Conservation (phyloP, 2,797 vertebrate species). For the Diplodus sargus region DNA sequence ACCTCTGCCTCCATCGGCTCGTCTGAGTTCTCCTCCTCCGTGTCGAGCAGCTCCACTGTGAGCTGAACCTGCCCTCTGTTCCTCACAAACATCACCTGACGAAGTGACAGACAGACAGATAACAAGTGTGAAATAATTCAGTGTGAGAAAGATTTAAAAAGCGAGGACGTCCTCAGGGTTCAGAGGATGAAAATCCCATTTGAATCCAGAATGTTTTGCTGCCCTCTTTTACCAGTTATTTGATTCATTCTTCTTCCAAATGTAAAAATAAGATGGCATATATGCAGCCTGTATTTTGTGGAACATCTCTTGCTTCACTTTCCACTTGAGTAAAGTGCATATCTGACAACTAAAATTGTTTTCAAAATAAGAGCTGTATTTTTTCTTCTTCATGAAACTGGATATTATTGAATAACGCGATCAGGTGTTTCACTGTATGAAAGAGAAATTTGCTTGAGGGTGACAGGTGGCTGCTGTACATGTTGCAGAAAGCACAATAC, state of each 20-base stretch:
- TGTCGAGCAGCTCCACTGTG: conserved; percentile 96
- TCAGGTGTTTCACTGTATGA: not conserved
- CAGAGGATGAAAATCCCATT: not conserved
- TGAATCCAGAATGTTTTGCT: not conserved
- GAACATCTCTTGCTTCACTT: not conserved
- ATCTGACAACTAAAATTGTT: too few relatives aligned
- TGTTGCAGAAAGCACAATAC: not conserved
- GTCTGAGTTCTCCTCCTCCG: conserved; percentile 97
- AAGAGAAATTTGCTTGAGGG: not conserved
- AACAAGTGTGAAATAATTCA: not conserved
- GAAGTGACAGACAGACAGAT: not conserved
- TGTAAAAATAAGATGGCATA: too few relatives aligned
- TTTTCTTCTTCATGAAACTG: not conserved
- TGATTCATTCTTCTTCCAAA: not conserved
- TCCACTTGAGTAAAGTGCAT: not conserved
- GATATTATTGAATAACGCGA: not conserved
- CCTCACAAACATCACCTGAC: conserved; percentile 94
- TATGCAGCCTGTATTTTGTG: not conserved
- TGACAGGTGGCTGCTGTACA: not conserved
- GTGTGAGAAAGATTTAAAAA: not conserved
- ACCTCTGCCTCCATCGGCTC: conserved; percentile 98
- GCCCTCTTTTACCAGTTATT: not conserved
- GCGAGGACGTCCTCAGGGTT: not conserved
- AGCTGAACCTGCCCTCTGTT: conserved; percentile 93
- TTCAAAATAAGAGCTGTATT: not conserved